phyloP scores from a whole-genome alignment of 2,888 invertebrate genomes.

The Chrysolina oricalcia region DNA sequence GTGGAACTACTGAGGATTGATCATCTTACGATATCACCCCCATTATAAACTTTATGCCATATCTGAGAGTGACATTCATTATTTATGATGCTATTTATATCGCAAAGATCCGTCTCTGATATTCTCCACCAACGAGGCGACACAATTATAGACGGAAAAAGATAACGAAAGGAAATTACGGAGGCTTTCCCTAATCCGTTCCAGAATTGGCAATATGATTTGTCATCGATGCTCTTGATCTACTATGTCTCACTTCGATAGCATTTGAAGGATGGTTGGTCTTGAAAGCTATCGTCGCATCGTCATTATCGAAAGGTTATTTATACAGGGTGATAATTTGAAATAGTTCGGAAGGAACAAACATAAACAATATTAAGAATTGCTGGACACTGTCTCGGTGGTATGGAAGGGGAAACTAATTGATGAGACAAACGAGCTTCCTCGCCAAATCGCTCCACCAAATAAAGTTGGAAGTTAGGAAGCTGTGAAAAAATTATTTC shows the following conservation, averaged over 20 bases:
- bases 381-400: no score
- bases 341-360: no score
- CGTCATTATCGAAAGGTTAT: neutral
- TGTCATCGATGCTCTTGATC: neutral
- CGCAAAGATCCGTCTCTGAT: neutral
- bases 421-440: no score
- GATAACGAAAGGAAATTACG: neutral
- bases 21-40: neutral
- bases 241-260: neutral
- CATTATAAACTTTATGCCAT: neutral
- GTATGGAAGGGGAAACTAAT: no score
- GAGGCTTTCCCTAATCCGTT: neutral
- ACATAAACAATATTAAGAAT: no score
- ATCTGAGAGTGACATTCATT: constrained; percentile 2
- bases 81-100: constrained; percentile 6
- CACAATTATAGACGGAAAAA: neutral
- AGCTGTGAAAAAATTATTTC: no score
- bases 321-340: neutral
- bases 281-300: neutral
- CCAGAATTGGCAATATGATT: neutral
- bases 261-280: neutral
- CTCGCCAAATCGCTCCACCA: no score
- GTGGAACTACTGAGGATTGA: neutral
- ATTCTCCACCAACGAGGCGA: constrained; percentile 3
- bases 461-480: no score